phyloP scores from a whole-genome alignment of 2,888 invertebrate species.

The Ernsta delagoae region DNA sequence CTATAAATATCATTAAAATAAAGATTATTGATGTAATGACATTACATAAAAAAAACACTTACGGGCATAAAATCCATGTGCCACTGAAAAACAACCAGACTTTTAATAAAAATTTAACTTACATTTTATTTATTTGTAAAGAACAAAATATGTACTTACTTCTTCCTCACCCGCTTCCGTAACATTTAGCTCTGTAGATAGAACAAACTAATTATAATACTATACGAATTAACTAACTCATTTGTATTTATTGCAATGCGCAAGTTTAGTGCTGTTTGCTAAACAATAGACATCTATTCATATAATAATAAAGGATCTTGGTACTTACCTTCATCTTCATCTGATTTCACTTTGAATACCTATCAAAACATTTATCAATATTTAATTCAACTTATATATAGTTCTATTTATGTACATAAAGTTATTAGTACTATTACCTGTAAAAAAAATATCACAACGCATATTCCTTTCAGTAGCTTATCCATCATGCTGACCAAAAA shows the following conservation, averaged over 20 bases:
- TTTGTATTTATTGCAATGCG: not conserved
- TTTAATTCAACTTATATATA: not conserved
- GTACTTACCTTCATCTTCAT: conserved; percentile 38
- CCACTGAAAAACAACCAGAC: conserved; percentile 60
- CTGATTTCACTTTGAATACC: conserved; percentile 26
- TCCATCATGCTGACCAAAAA: conserved; percentile 8
- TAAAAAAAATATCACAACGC: conserved; percentile 9
- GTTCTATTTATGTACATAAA: too few relatives aligned
- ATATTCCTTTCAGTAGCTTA: conserved; percentile 6
- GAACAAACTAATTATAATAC: not conserved
- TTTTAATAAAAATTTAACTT: not conserved
- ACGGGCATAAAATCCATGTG: conserved; percentile 81
- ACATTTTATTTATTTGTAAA: too few relatives aligned
- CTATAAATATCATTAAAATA: too few relatives aligned
- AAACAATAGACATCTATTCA: conserved; percentile 7
- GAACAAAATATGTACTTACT: conserved; percentile 49
- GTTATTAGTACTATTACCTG: conserved; percentile 7
- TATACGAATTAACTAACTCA: too few relatives aligned
- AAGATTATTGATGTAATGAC: not conserved
- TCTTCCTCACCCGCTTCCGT: conserved; percentile 69
- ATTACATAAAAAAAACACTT: conserved; percentile 46
- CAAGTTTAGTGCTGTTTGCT: not conserved
- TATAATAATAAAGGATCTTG: not conserved
- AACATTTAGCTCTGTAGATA: conserved; percentile 50
- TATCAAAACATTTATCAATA: not conserved